Percentiles rank a stretch among this genome's conserved stretches.
These are phyloP conservation scores for Acanthosoma haemorrhoidale DNA, from an alignment of 2,888 invertebrate species.

Conservation along the genomic window DNA sequence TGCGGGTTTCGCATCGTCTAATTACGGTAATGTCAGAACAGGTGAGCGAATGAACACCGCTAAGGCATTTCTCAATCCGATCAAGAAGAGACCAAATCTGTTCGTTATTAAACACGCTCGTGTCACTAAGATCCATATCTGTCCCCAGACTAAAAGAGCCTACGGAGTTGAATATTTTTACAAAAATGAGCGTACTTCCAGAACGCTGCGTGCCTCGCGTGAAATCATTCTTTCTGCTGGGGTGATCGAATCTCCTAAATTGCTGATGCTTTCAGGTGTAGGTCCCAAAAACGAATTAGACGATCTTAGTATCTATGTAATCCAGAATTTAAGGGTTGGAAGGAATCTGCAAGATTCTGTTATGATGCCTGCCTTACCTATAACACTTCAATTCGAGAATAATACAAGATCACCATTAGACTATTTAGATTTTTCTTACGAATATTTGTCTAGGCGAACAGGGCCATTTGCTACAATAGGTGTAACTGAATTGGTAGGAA, in stretches of 20 bases:
- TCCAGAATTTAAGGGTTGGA: slow-evolving; percentile 35
- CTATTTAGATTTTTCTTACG: slow-evolving; percentile 33
- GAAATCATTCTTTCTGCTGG: slow-evolving; percentile 37
- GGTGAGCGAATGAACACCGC: slow-evolving; percentile 62
- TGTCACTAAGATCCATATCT: slow-evolving; percentile 55
- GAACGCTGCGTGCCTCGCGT: slow-evolving; percentile 32
- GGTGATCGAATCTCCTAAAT: slow-evolving; percentile 29
- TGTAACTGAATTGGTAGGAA: slow-evolving; percentile 27
- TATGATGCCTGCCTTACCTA: slow-evolving; percentile 33
- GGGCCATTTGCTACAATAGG: slow-evolving; percentile 35
- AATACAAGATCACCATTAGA: slow-evolving; percentile 22
- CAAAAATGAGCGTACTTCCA: slow-evolving; percentile 24
- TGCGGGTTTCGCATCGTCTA: slow-evolving; percentile 32
- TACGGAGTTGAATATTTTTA: slow-evolving; percentile 53
- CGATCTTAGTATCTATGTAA: slow-evolving; percentile 22
- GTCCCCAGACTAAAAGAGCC: slow-evolving; percentile 52
- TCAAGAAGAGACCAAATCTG: slow-evolving; percentile 55
- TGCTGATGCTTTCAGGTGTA: slow-evolving; percentile 34
- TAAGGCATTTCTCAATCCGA: slow-evolving; percentile 59
- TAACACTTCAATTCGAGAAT: slow-evolving; percentile 23
- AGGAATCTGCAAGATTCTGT: slow-evolving; percentile 37
- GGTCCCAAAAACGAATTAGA: slow-evolving; percentile 37
- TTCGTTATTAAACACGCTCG: slow-evolving; percentile 55
- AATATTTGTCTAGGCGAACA: slow-evolving; percentile 33
- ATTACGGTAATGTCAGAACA: slow-evolving; percentile 53